Percentiles rank a stretch among this genome's conserved stretches.
Evolutionary conservation across 2,797 vertebrate genomes (phyloP).

Genomic region (Leucoraja ocellata): DNA sequence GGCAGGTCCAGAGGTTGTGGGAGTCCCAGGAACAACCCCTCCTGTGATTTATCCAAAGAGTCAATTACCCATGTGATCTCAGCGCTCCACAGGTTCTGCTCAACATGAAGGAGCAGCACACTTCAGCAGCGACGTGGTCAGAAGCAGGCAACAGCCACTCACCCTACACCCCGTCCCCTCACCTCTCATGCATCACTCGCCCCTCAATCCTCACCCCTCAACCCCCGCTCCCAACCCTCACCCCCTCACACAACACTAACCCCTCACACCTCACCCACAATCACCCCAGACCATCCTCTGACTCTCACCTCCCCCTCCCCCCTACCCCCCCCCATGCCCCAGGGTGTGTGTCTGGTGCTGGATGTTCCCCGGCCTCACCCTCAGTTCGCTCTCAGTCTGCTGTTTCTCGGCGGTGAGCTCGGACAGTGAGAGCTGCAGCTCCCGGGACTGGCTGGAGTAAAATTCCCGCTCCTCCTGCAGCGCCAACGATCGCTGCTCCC

Average conservation of each 20-base stretch:
- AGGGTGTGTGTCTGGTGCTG: not conserved
- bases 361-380: conserved; percentile 58
- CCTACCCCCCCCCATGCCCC: not conserved
- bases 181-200: conserved; percentile 31
- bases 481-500: conserved; percentile 67
- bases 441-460: conserved; percentile 77
- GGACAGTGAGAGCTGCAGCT: conserved; percentile 79
- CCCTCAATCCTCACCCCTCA: conserved; percentile 1
- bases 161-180: not conserved
- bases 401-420: conserved; percentile 85
- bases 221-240: not conserved
- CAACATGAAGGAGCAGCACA: too few species aligned
- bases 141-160: too few species aligned
- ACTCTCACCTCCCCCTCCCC: not conserved
- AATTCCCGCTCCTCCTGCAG: conserved; percentile 85
- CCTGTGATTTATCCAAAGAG: too few species aligned
- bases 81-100: too few species aligned
- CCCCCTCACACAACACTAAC: not conserved
- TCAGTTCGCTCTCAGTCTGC: conserved; percentile 84
- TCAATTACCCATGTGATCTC: too few species aligned
- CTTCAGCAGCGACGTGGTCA: too few species aligned
- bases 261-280: too few species aligned
- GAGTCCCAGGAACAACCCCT: too few species aligned
- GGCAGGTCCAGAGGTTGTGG: too few species aligned
- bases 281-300: not conserved